Conservation (phyloP, 2,113 vertebrate genomes). For the Elaphurus davidianus region DNA sequence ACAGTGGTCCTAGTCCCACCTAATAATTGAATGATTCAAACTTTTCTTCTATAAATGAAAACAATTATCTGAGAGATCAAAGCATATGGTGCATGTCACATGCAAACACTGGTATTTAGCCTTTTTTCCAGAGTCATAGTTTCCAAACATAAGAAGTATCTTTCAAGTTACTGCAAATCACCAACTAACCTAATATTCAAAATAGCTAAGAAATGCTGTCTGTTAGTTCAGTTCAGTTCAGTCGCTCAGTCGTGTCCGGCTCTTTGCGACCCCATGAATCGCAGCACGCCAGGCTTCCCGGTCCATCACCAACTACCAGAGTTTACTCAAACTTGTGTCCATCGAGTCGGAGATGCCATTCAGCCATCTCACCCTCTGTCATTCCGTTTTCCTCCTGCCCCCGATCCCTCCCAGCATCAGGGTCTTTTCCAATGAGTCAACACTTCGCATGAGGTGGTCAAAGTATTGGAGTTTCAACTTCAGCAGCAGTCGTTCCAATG, state of each 20-base stretch:
- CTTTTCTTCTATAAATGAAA: neutral
- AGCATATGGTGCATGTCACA: neutral
- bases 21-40: neutral
- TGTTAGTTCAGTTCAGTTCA: neutral
- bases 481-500: too few relatives aligned
- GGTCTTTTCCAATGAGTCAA: too few relatives aligned
- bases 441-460: too few relatives aligned
- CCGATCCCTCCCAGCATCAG: too few relatives aligned
- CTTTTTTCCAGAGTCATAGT: neutral
- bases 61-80: neutral
- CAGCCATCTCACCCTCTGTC: too few relatives aligned
- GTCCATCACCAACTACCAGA: too few relatives aligned
- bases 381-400: accelerated
- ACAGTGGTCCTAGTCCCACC: neutral
- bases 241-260: too few relatives aligned
- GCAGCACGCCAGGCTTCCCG: too few relatives aligned
- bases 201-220: neutral
- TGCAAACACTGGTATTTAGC: neutral
- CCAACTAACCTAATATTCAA: neutral
- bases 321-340: too few relatives aligned
- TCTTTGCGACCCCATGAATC: too few relatives aligned
- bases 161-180: neutral
- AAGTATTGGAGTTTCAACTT: too few relatives aligned
- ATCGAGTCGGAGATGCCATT: too few relatives aligned
- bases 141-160: neutral